Evolutionary conservation across 92 coral and sea anemone genomes (phyloP), one percentile per base, ranked within the genome.

Genomic region (Porites evermanni): DNA sequence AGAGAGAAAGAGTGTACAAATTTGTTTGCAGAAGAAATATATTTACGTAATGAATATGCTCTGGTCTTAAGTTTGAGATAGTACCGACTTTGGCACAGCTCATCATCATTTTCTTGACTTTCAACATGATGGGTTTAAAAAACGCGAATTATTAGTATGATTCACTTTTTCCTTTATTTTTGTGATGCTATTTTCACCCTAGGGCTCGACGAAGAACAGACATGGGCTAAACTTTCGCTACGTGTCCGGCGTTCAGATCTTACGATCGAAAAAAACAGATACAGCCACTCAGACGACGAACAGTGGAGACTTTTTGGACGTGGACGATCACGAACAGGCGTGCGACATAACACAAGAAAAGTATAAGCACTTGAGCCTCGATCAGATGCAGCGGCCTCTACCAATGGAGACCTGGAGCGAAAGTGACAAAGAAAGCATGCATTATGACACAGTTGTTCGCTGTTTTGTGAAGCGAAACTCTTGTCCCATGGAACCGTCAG

Each of bases 361-460:
- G 53, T 75, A 64, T 54, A 77, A 68, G n/a, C 75, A 56, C 23
- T 53, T 75, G 44, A 84, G 68, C 24, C 81, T 75, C 76, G 83
- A 59, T 18, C 82, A 75, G 75, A 24, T 66, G 54, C 83, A 68
- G 5, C 64, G 74, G 68, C 83, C 82, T 1, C 67, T 52, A 23
- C 67, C 83, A 66, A 8, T 7, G 14, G 88, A 77, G 10, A 65
- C 81, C 82, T 67, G 76, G 88, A 53, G 5, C 56, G 77, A 84
- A 75, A 77, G 29, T 44, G 68, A 64, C 2, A 9, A 60, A 18
- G 87, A 73, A 2, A 51, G 64, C 9, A 79, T 60, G 29, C 87
- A 83, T 73, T 83, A 83, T 24, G 87, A 83, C 72, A 83, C 87
- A 60, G 87, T 83, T 60, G 87, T 83, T 74, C 72, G 87, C 24